Evolutionary conservation across 2,888 invertebrate genomes (phyloP).

Genomic region (Eupithecia centaureata): DNA sequence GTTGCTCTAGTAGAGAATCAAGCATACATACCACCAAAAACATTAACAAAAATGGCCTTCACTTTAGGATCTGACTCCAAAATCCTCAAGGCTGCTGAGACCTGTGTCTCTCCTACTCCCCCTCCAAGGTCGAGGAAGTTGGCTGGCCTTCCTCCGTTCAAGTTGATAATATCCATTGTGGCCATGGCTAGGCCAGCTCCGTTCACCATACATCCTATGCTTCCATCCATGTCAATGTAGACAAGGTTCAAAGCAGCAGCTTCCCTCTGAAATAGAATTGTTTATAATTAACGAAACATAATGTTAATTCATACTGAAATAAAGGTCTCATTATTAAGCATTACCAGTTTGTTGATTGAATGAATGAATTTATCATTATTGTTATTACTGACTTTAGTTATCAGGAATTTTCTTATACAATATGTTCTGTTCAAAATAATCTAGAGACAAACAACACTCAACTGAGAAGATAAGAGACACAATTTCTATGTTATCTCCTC

Average conservation of each 20-base stretch:
- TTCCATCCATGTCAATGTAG: constrained; percentile 98
- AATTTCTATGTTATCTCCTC: not conserved
- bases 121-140: constrained; percentile 99
- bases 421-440: constrained; percentile 11
- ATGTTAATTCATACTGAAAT: not conserved
- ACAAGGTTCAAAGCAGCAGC: constrained; percentile 95
- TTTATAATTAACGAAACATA: not conserved
- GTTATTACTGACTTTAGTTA: not conserved
- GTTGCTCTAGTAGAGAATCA: too few relatives aligned
- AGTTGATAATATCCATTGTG: constrained; percentile 99
- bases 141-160: constrained; percentile 98
- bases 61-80: constrained; percentile 94
- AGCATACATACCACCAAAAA: constrained; percentile 90
- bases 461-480: constrained; percentile 4
- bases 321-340: not conserved
- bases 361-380: not conserved
- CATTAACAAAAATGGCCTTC: constrained; percentile 97
- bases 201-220: constrained; percentile 98
- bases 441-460: not conserved
- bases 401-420: constrained; percentile 10
- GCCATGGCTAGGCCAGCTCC: constrained; percentile 99
- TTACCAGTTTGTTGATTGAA: too few relatives aligned
- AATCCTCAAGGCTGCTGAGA: constrained; percentile 95
- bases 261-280: constrained; percentile 84
- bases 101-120: constrained; percentile 96